phyloP scores from a whole-genome alignment of 2,113 vertebrate genomes.

The Spea multiplicata region DNA sequence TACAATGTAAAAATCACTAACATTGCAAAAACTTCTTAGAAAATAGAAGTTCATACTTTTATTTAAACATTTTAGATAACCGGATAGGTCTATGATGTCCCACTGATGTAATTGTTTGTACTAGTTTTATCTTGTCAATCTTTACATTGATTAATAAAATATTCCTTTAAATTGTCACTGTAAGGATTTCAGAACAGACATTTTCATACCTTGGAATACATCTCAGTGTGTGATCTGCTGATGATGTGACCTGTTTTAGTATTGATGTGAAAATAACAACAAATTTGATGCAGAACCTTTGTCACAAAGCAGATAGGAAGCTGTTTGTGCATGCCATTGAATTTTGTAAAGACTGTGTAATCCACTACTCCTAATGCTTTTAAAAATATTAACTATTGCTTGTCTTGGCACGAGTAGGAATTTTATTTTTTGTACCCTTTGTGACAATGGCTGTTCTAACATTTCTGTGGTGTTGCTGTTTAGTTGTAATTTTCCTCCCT shows the following conservation, averaged over 20 bases:
- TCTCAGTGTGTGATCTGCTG: constrained; percentile 1
- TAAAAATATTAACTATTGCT: constrained; percentile 5
- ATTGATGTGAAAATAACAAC: constrained; percentile 5
- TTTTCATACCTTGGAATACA: neutral
- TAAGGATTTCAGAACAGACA: neutral
- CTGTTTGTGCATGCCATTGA: no score
- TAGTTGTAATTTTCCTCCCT: no score
- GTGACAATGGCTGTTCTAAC: no score
- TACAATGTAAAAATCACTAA: no score
- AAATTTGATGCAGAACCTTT: constrained; percentile 18
- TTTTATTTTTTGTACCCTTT: no score
- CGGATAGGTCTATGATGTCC: neutral
- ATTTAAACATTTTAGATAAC: no score
- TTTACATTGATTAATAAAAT: neutral
- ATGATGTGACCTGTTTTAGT: neutral
- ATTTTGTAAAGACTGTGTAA: no score
- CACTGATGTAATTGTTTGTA: neutral
- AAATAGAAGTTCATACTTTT: no score
- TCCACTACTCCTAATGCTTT: no score
- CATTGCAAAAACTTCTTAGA: no score
- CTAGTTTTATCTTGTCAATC: neutral
- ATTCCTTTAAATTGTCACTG: neutral
- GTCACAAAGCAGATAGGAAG: neutral
- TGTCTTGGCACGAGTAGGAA: neutral
- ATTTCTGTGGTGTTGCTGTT: no score